Conservation (phyloP, 2,113 vertebrate species). For the Peromyscus leucopus region DNA sequence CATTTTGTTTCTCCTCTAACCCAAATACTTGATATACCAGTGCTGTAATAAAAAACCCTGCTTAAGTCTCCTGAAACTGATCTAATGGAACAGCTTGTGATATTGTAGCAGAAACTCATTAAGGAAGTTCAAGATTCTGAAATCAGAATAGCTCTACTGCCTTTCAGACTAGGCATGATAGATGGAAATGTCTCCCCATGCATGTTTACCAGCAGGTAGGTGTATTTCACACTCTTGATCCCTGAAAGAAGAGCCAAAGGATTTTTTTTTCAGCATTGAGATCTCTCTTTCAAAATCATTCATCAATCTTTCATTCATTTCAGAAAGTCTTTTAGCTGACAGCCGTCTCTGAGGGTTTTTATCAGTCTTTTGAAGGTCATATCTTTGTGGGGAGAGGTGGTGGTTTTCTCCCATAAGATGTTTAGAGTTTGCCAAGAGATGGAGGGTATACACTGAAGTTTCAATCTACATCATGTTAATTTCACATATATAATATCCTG, state of each 20-base stretch:
- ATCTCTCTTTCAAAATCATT: constrained; percentile 69
- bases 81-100: constrained; percentile 79
- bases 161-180: constrained; percentile 74
- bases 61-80: constrained; percentile 79
- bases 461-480: not conserved
- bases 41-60: constrained; percentile 69
- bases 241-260: constrained; percentile 67
- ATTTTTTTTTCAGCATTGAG: constrained; percentile 76
- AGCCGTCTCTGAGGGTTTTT: constrained; percentile 42
- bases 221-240: constrained; percentile 71
- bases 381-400: not conserved
- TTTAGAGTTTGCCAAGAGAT: not conserved
- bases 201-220: constrained; percentile 68
- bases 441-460: not conserved
- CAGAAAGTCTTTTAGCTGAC: constrained; percentile 13
- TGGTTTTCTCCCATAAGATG: not conserved
- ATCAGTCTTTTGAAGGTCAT: constrained; percentile 52
- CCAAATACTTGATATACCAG: constrained; percentile 75
- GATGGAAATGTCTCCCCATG: constrained; percentile 63
- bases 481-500: not conserved
- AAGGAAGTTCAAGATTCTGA: constrained; percentile 77
- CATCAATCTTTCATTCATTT: constrained; percentile 79
- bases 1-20: constrained; percentile 61
- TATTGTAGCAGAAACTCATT: constrained; percentile 79
- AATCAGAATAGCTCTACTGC: constrained; percentile 67